Evolutionary conservation across 2,113 vertebrate genomes (phyloP).

Genomic region (Nymphicus hollandicus): DNA sequence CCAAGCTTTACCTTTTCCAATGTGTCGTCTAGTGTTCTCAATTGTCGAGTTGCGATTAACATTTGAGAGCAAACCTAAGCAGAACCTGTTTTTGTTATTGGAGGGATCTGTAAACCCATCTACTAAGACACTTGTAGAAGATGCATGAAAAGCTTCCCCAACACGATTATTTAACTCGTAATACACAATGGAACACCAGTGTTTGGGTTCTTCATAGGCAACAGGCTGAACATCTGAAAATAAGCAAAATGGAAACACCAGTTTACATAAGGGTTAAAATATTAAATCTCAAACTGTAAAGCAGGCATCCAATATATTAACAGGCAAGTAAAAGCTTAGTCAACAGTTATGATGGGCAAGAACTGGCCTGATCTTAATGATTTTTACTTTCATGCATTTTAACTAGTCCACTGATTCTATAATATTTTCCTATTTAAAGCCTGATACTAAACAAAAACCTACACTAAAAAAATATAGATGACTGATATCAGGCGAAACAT

Average conservation of each 20-base stretch:
- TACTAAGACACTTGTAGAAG: slow-evolving; percentile 93
- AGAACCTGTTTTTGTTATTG: slow-evolving; percentile 98
- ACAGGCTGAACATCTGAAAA: slow-evolving; percentile 92
- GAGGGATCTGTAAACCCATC: slow-evolving; percentile 97
- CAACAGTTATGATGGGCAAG: background rate
- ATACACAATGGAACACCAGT: slow-evolving; percentile 99
- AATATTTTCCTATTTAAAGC: background rate
- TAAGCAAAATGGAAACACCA: background rate
- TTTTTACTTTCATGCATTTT: background rate
- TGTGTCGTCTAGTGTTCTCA: slow-evolving; percentile 93
- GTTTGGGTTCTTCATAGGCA: slow-evolving; percentile 93
- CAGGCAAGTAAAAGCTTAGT: background rate
- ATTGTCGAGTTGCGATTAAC: slow-evolving; percentile 97
- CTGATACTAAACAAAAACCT: background rate
- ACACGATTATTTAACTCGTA: slow-evolving; percentile 96
- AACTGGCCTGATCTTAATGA: background rate
- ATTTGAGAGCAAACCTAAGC: slow-evolving; percentile 92
- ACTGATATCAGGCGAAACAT: background rate
- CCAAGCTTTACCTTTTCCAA: slow-evolving; percentile 87
- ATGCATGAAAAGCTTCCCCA: slow-evolving; percentile 94
- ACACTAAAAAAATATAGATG: background rate
- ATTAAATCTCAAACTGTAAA: background rate
- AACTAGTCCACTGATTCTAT: background rate
- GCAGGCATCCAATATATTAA: background rate
- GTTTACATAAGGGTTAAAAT: background rate